Percentiles rank a stretch among this genome's conserved stretches.
Evolutionary conservation across 2,888 invertebrate species (phyloP).

Genomic region (Folsomia manolachei): DNA sequence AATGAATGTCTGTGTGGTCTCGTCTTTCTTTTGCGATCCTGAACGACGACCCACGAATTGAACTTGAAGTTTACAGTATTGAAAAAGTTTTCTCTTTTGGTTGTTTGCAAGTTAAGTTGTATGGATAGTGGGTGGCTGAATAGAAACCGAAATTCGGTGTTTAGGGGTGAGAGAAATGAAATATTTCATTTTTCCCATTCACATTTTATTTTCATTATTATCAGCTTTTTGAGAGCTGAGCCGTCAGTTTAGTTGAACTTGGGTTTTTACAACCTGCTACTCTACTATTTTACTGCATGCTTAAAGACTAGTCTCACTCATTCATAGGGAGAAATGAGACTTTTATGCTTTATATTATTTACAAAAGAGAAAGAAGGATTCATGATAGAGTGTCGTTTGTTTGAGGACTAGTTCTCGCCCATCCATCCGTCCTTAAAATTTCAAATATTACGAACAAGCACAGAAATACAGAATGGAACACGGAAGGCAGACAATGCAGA

Average conservation of each 20-base stretch:
- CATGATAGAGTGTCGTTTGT: not conserved
- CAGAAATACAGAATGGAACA: not conserved
- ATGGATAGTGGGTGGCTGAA: too few relatives aligned
- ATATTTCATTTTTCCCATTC: slow-evolving; percentile 18
- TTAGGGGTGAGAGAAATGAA: slow-evolving; percentile 18
- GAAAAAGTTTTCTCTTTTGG: not conserved
- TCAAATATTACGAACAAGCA: not conserved
- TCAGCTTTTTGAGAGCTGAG: slow-evolving; percentile 16
- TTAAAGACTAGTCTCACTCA: not conserved
- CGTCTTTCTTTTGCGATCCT: not conserved
- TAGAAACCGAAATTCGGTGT: slow-evolving; percentile 15
- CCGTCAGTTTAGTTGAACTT: slow-evolving; percentile 5
- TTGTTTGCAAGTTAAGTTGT: not conserved
- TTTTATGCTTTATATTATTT: not conserved
- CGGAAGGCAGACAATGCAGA: not conserved
- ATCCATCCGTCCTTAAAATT: too few relatives aligned
- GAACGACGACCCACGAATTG: not conserved
- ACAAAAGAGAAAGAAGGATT: not conserved
- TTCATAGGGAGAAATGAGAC: not conserved
- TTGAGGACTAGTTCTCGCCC: not conserved
- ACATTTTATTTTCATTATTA: slow-evolving; percentile 7
- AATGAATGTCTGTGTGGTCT: not conserved
- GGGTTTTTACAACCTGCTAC: too few relatives aligned
- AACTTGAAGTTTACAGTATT: not conserved
- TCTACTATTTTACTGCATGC: slow-evolving; percentile 8